These are phyloP conservation scores for Globicephala melas DNA, from an alignment of 2,113 vertebrate species.

Conservation along the genomic window DNA sequence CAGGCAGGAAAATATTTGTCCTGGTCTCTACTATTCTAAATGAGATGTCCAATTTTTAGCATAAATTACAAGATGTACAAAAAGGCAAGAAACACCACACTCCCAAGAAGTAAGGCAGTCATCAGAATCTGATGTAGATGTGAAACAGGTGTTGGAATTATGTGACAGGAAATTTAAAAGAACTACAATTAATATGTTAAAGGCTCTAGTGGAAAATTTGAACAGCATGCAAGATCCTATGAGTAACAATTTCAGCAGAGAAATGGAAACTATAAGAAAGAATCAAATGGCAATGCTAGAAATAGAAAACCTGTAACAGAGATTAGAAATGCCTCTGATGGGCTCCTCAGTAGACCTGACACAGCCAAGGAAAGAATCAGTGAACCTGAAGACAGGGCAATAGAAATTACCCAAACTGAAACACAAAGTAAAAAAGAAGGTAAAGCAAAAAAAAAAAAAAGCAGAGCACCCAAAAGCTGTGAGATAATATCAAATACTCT, in stretches of 20 bases:
- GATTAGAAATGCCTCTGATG: background rate
- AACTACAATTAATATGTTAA: background rate
- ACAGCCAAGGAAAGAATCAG: background rate
- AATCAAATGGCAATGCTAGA: background rate
- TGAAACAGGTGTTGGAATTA: background rate
- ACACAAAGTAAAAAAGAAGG: background rate
- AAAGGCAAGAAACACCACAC: background rate
- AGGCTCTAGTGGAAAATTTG: background rate
- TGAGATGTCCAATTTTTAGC: background rate
- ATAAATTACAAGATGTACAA: background rate
- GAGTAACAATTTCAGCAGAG: background rate
- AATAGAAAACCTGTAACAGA: background rate
- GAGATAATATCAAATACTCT: background rate
- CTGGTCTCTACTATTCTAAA: background rate
- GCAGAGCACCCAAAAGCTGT: background rate
- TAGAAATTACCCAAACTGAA: background rate
- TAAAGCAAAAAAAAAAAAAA: background rate
- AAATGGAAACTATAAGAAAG: background rate
- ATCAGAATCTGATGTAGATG: background rate
- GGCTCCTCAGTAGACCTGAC: background rate
- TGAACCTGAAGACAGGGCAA: background rate
- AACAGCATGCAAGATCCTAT: background rate
- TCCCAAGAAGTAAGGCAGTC: background rate
- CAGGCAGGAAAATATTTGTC: background rate
- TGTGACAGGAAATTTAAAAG: background rate